phyloP scores from a whole-genome alignment of 2,113 vertebrate genomes.

The Percina caprodes region DNA sequence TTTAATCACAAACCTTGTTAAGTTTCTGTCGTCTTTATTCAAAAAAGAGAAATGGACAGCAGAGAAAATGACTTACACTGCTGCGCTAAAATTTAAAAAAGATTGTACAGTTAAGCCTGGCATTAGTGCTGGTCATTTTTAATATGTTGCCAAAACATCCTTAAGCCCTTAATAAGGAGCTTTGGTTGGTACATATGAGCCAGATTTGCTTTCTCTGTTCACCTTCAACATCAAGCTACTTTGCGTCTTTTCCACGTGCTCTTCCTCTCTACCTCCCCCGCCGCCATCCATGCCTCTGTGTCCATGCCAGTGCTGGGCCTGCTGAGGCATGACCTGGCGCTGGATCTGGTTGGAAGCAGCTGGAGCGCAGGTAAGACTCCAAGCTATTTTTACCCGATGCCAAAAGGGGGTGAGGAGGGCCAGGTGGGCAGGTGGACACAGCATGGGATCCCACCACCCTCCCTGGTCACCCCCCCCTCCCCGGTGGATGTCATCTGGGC shows the following conservation, averaged over 20 bases:
- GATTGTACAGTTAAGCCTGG: not conserved
- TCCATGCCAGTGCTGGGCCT: constrained; percentile 69
- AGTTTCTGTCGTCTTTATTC: too few relatives aligned
- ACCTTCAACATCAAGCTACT: constrained; percentile 51
- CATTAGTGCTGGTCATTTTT: not conserved
- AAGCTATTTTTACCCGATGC: constrained; percentile 73
- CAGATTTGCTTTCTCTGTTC: constrained; percentile 31
- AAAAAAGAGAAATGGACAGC: too few relatives aligned
- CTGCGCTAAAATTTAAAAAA: too few relatives aligned
- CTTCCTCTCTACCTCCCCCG: constrained; percentile 20
- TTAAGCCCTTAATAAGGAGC: not conserved
- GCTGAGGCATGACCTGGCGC: constrained; percentile 72
- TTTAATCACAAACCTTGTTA: too few relatives aligned
- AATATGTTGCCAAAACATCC: not conserved
- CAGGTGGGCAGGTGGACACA: constrained; percentile 79
- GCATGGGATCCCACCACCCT: constrained; percentile 68
- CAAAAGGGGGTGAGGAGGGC: constrained; percentile 59
- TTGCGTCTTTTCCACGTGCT: constrained; percentile 39
- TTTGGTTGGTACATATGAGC: constrained; percentile 5
- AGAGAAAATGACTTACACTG: too few relatives aligned
- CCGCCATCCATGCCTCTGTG: constrained; percentile 38
- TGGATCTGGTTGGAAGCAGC: constrained; percentile 70
- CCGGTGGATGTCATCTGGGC: constrained; percentile 76
- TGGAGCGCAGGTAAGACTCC: constrained; percentile 67
- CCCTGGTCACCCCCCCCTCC: constrained; percentile 45